Evolutionary conservation across 2,888 invertebrate genomes (phyloP), one percentile per base, ranked within the genome.

Genomic region (Margaritifera margaritifera): DNA sequence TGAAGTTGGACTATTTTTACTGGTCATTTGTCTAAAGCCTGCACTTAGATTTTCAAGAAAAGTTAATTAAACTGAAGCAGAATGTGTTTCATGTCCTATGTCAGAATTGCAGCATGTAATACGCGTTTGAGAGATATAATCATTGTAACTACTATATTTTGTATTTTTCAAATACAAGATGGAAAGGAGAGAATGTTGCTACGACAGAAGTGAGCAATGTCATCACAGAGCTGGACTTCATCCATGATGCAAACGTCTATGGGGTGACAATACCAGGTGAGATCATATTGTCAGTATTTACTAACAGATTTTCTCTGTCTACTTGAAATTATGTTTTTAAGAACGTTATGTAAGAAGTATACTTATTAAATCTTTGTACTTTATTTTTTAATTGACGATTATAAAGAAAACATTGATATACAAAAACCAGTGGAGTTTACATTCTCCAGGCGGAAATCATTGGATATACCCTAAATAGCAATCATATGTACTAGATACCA

Each of bases 181-280:
- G 86, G 86, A 86, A 85, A 70, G 86, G 85, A 31, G 86, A 85
- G 69, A 86, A 85, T 73, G 85, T 86, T 18, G 85, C 86, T 0
- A 85, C 86, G 24, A 80, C 77, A 55, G 86, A 86, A 69, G 80
- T 86, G 51, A 74, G 83, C 27, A 84, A 84, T 68, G 71, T 82
- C 6, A 51, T 85, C 6, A 62, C 79, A 22, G 71, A 64, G 19
- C 59, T 82, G 3, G 67, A 73, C 20, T 80, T 82, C 71, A 70
- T 86, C 1, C 53, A 79, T 15, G 86, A 86, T 72, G 80, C 79
- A 20, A 81, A 80, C 72, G 82, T 85, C 2, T 86, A 85, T 71
- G 86, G 86, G 18, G 84, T 86, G 20, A 31, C 42, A 20, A 64
- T 85, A 18, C 82, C 82, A 65, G 82, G 86, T 84, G 63, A 57